Base-by-base conservation (phyloP, 2,797 vertebrate species). In the Helarctos malayanus region DNA sequence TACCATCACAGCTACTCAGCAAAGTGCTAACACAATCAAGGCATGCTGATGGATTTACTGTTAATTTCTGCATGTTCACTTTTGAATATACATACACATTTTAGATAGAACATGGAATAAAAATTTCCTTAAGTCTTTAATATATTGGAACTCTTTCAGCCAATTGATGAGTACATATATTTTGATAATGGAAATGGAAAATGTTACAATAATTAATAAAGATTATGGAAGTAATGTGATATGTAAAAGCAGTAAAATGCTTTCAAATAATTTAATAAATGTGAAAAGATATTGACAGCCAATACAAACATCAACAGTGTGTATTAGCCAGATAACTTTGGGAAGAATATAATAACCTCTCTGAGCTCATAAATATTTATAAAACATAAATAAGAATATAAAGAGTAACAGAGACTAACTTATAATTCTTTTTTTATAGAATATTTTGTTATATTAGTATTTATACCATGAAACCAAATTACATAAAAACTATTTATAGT, bases 181-280 rank as follows among this genome's bases (percentile, higher is more conserved):
- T 92, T 84, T 94, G 54, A 73, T 87, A 92, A 81, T 32, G 8
- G 9, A 89, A 97, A 13, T 52, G 3, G 15, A 94, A 89, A 80
- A 93, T 83, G n/a, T 89, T 32, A 61, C 4, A 89, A 73, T 73
- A 87, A 80, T 84, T 95, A 94, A 90, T 82, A 95, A 69, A 11
- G 2, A 87, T 59, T 57, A 12, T 52, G 2, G 52, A 45, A 35
- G 21, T 15, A 49, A 89, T 69, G 91, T 80, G 61, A 54, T 71
- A 32, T 94, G 4, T 23, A 78, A 85, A 96, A 88, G 13, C 65
- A 88, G 47, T 69, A 56, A 69, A 63, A 27, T 1, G 41, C 45
- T 91, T 91, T 85, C 35, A 91, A 73, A 56, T 73, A 86, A 93
- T 65, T 92, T 61, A 93, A 71, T 76, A 91, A 86, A 82, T 86